Evolutionary conservation across 2,113 vertebrate genomes (phyloP).

Genomic region (Spea multiplicata): DNA sequence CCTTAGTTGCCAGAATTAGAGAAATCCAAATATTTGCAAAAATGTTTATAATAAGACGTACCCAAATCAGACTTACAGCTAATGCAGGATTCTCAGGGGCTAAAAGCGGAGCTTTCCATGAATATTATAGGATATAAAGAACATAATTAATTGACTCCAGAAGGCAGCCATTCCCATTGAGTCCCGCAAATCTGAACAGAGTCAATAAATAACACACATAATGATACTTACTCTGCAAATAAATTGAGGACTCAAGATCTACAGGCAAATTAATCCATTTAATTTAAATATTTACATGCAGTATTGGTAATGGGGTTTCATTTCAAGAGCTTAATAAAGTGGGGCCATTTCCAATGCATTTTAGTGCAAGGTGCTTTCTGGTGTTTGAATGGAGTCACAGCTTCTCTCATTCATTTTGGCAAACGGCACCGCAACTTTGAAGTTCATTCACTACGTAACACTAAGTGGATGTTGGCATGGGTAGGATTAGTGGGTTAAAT

Average conservation of each 20-base stretch:
- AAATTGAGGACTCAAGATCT: not conserved
- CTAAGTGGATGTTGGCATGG: slow-evolving; percentile 40
- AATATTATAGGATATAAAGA: slow-evolving; percentile 38
- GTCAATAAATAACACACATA: slow-evolving; percentile 17
- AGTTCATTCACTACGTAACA: not conserved
- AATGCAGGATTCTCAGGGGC: slow-evolving; percentile 17
- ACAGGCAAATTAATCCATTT: not conserved
- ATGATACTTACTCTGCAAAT: slow-evolving; percentile 29
- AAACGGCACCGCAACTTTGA: slow-evolving; percentile 23
- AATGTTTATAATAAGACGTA: slow-evolving; percentile 34
- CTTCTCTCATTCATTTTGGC: not conserved
- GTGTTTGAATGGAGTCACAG: slow-evolving; percentile 8
- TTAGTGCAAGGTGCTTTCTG: slow-evolving; percentile 34
- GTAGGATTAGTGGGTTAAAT: slow-evolving; percentile 14
- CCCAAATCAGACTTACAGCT: slow-evolving; percentile 34
- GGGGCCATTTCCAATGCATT: slow-evolving; percentile 8
- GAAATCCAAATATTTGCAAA: slow-evolving; percentile 41
- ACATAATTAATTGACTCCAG: slow-evolving; percentile 41
- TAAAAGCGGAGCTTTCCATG: slow-evolving; percentile 9
- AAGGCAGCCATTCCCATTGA: slow-evolving; percentile 22
- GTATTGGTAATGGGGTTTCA: slow-evolving; percentile 6
- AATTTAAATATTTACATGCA: slow-evolving; percentile 17
- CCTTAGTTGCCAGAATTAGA: slow-evolving; percentile 32
- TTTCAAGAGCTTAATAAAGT: slow-evolving; percentile 17
- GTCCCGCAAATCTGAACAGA: slow-evolving; percentile 2